Evolutionary conservation across 2,888 invertebrate genomes (phyloP), one percentile per base, ranked within the genome.

Genomic region (Tenthredo distinguenda): DNA sequence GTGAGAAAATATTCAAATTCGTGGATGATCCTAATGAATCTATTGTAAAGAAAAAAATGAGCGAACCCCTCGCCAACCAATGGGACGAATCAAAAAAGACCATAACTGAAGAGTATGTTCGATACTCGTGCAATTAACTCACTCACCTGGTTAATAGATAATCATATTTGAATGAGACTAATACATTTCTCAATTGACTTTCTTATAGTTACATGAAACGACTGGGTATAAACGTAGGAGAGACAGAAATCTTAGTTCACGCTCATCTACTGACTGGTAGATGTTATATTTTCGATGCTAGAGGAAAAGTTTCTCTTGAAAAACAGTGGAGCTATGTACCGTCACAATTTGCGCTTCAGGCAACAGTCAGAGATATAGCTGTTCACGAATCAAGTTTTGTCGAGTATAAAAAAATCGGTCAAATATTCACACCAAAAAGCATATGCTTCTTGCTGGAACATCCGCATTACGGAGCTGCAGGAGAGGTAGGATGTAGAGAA

Each of bases 391-490:
- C 94, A 0, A 91, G 90, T 12, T 92, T 93, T 88, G 89, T 91
- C 2, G 91, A 94, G 58, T 94, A 94, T 84, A 93, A 91, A 77
- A 94, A 94, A 34, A 91, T 96, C n/a, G 84, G 93, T 90, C 95
- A 96, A 86, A 95, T 98, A 0, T 98, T 97, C 91, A 95, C 96
- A 0, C 93, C 94, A 0, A 96, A 96, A 0, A 95, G 95, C 83
- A 90, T 91, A 1, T 96, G 98, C 88, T 98, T 98, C 92, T 95
- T 98, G 93, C 95, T 98, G 0, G 96, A 96, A 9, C 96, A 96
- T 88, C 97, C 96, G 7, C 96, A 97, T 93, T 98, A 98, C 92
- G 99, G 98, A 0, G 95, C 96, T 76, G 94, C 96, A 92, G 98
- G 97, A 77, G 95, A 96, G 90, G 98, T 98, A 92, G 89, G 91